phyloP scores from a whole-genome alignment of 1,140 invertebrate species.

The Limonius californicus region DNA sequence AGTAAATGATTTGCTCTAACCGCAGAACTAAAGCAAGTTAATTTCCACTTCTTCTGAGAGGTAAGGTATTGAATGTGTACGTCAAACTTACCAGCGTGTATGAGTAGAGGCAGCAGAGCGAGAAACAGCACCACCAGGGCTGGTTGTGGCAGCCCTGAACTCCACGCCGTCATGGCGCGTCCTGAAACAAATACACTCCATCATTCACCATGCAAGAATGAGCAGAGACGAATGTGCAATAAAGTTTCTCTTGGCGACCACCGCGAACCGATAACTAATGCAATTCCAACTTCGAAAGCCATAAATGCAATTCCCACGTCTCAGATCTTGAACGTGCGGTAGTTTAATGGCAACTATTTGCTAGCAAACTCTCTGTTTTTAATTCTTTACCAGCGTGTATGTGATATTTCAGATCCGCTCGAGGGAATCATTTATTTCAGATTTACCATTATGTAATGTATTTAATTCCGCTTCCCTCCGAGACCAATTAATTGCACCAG shows the following conservation, averaged over 20 bases:
- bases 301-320: slow-evolving; percentile 19
- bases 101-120: slow-evolving; percentile 28
- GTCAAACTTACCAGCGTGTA: slow-evolving; percentile 39
- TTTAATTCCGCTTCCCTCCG: too few relatives aligned
- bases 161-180: slow-evolving; percentile 47
- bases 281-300: slow-evolving; percentile 9
- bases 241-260: slow-evolving; percentile 10
- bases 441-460: too few relatives aligned
- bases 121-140: slow-evolving; percentile 35
- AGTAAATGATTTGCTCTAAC: too few relatives aligned
- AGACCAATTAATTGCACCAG: too few relatives aligned
- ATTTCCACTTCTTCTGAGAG: too few relatives aligned
- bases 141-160: slow-evolving; percentile 35
- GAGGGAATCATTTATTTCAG: too few relatives aligned
- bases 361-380: too few relatives aligned
- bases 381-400: too few relatives aligned
- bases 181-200: slow-evolving; percentile 39
- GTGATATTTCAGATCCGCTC: too few relatives aligned
- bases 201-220: slow-evolving; percentile 11
- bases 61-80: too few relatives aligned
- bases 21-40: too few relatives aligned
- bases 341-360: slow-evolving; percentile 7
- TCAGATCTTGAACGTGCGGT: not conserved
- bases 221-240: slow-evolving; percentile 13
- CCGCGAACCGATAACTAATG: slow-evolving; percentile 18